Base-by-base conservation (phyloP, 30 jellyfish, hydroid and myxozoan genomes). In the Calvadosia cruxmelitensis region DNA sequence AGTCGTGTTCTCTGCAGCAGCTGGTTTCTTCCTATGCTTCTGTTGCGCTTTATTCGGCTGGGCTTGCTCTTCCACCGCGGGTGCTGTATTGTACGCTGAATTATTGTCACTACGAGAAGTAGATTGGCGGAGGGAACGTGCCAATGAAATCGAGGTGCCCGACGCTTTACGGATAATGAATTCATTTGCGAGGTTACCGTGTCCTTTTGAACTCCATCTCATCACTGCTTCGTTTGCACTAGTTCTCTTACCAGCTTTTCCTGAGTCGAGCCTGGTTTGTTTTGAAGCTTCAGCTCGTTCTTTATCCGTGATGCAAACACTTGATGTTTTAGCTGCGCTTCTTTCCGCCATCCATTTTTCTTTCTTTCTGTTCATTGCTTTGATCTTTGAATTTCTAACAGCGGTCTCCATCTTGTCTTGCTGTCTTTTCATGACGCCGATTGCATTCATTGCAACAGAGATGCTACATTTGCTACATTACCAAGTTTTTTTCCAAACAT, bases 331-430 rank as follows among this genome's bases (percentile, higher is more conserved):
- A 5, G 57, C 57, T 10, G 20, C 57, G 20, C 57, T 42, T 20
- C 57, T 42, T 42, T 42, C 57, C 20, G 57, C 57, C 57, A 42
- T 42, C 57, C 57, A 42, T 42, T 42, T 42, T 5, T 42, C 57
- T 42, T 42, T 10, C 57, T 42, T 42, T 42, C 10, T 10, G 10
- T 42, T 42, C 20, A 42, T 5, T 5, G 57, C 10, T 42, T 42
- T 42, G 20, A 42, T 20, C 57, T 42, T 42, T 10, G 20, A 20
- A 42, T 42, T 20, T 20, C 20, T 42, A 42, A 10, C 20, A 42
- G 57, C 10, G 57, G 15, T 42, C 57, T 20, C 20, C 57, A 20
- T 42, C 20, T 10, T 20, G 15, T 5, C 10, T 5, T 42, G 15
- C 57, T 42, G 57, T 20, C 20, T 42, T 42, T 42, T 42, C 57